Evolutionary conservation across 2,888 invertebrate species (phyloP), one percentile per base, ranked within the genome.

Genomic region (Empis stercorea): DNA sequence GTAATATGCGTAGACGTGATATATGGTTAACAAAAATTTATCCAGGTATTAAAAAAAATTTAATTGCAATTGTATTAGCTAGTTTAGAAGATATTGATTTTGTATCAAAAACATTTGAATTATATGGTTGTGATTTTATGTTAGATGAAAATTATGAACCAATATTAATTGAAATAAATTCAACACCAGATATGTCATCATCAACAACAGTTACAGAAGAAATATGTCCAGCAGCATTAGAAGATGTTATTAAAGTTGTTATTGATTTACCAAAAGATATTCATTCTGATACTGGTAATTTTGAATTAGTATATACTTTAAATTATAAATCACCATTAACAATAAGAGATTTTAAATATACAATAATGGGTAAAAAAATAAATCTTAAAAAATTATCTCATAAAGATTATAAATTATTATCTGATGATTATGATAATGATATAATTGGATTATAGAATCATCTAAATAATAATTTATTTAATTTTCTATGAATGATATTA

Each of bases 101-200:
- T 16, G 72, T 79, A 51, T 77, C 78, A 58, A 85, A 86, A 59
- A 81, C 84, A 48, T 94, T 92, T 67, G 93, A 94, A 65, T 63
- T 92, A 32, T 93, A 88, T 62, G 94, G 93, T 7, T 92, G 92
- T 45, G 94, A 95, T 70, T 94, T 94, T 64, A 84, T 94, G 74
- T 65, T 94, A 36, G 84, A 87, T 48, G 83, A 89, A 59, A 81
- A 87, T 58, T 86, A 80, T 56, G 76, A 80, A 51, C 91, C 92
- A 0, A 92, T 91, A 84, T 70, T 94, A 51, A 86, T 95, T 57
- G 94, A 95, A 73, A 91, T 94, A 54, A 94, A 95, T 71, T 85
- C 87, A 2, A 82, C 84, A 60, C 93, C 93, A 0, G 84, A 89
- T 66, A 77, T 94, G 68, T 74, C 77, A 51, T 75, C 81, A 20